These are phyloP conservation scores for Boulengeromyrus knoepffleri DNA, from an alignment of 2,113 vertebrate genomes.

Conservation along the genomic window DNA sequence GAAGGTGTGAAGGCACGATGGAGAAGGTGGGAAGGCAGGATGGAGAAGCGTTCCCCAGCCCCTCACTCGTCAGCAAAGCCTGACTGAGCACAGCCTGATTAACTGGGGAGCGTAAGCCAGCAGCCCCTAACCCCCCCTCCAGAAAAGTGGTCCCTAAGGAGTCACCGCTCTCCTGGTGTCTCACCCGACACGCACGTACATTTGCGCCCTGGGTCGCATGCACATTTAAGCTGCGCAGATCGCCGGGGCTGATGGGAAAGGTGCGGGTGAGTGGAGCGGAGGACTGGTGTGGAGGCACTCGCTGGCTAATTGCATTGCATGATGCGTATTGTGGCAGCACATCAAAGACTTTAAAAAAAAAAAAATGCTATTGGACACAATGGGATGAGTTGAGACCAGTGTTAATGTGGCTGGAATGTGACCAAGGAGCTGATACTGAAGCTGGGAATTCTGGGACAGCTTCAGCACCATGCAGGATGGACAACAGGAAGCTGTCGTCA, in stretches of 20 bases:
- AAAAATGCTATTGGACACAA: not conserved
- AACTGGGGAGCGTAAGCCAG: not conserved
- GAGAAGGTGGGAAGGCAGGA: not conserved
- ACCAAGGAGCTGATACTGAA: not conserved
- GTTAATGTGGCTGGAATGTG: not conserved
- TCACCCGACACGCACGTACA: not conserved
- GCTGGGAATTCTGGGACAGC: not conserved
- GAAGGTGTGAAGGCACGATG: not conserved
- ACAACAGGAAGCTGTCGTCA: not conserved
- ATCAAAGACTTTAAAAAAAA: not conserved
- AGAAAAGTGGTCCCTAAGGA: not conserved
- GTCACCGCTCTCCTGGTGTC: not conserved
- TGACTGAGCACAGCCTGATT: not conserved
- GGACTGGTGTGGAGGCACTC: not conserved
- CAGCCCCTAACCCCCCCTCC: not conserved
- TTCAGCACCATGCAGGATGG: not conserved
- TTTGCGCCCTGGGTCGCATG: not conserved
- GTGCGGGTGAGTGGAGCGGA: not conserved
- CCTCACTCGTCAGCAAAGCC: not conserved
- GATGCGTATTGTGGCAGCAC: not conserved
- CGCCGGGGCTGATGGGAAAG: not conserved
- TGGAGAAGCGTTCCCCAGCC: slow-evolving; percentile 23
- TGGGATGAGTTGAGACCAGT: not conserved
- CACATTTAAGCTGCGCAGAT: not conserved
- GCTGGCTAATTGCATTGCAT: not conserved